Conservation (phyloP, 2,113 vertebrate genomes). For the Pelecanoides urinatrix region DNA sequence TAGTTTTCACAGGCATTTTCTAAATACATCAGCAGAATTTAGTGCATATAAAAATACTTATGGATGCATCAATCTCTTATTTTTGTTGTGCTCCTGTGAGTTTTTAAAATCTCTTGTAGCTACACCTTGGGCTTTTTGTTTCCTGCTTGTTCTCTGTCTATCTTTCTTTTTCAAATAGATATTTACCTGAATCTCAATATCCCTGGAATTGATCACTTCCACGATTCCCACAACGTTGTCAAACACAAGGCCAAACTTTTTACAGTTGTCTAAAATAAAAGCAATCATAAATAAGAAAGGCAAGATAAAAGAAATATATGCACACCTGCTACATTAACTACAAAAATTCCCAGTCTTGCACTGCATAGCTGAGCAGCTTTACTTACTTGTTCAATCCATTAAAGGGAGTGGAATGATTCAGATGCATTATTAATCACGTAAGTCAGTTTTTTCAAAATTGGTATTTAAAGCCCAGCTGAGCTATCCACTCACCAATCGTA, state of each 20-base stretch:
- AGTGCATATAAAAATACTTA: not conserved
- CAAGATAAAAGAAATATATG: not conserved
- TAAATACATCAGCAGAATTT: not conserved
- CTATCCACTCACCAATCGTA: slow-evolving; percentile 83
- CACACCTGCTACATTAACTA: not conserved
- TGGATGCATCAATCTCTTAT: not conserved
- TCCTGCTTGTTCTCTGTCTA: not conserved
- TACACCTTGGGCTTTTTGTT: not conserved
- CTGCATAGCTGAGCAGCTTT: not conserved
- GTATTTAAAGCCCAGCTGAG: not conserved
- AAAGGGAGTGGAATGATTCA: not conserved
- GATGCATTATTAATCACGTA: not conserved
- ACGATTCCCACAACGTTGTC: slow-evolving; percentile 95
- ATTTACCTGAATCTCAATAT: slow-evolving; percentile 90
- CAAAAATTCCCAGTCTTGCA: not conserved
- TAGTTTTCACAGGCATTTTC: not conserved
- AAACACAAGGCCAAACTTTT: slow-evolving; percentile 95
- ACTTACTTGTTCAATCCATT: not conserved
- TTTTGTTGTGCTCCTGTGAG: not conserved
- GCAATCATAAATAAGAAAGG: slow-evolving; percentile 4
- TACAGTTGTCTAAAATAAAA: slow-evolving; percentile 88
- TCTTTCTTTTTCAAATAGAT: not conserved
- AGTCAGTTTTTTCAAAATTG: not conserved
- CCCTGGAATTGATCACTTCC: slow-evolving; percentile 95
- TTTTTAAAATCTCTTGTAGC: not conserved